Base-by-base conservation (phyloP, 1,140 invertebrate genomes). In the Cydia pomonella region DNA sequence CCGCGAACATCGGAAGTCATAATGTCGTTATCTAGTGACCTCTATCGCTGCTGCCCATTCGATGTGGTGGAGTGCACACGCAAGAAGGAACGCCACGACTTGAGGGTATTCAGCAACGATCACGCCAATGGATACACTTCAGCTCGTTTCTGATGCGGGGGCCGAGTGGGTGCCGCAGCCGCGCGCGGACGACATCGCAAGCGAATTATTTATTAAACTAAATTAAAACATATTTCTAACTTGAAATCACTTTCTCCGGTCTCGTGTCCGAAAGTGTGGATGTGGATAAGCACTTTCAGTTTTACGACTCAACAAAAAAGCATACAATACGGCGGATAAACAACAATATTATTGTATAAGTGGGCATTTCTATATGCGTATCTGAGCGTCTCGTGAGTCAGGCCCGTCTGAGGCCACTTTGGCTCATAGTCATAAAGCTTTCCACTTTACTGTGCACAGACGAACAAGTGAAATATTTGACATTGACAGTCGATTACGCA, bases 271-370 rank as follows among this genome's bases (percentile, higher is more conserved):
- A 50, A n/a, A 50, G 47, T n/a, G 47, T 50, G 47, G 83, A 83
- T n/a, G n/a, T n/a, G n/a, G n/a, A n/a, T n/a, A n/a, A 84, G 79
- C 79, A 84, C 81, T 83, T 79, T 76, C 76, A 77, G 77, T 79
- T 86, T 88, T 81, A 84, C 79, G 77, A 77, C 76, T 74, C 73
- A 62, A 80, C 84, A 80, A 86, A 85, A 85, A 82, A 82, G 76
- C 69, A 64, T 74, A 78, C 76, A 78, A 78, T 72, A 80, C 72
- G 73, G 72, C 74, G 44, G 73, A 73, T 72, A 79, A 81, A 85
- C 78, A 86, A 81, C 77, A 85, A 87, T 85, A 82, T 85, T 59
- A 79, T 74, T 38, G 74, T 82, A 75, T 80, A 82, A 41, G 72
- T 71, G 69, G 59, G 75, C 79, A 85, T 83, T 83, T 86, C 84